These are phyloP conservation scores for Pseudoips prasinana DNA, from an alignment of 2,888 invertebrate genomes.

Conservation along the genomic window DNA sequence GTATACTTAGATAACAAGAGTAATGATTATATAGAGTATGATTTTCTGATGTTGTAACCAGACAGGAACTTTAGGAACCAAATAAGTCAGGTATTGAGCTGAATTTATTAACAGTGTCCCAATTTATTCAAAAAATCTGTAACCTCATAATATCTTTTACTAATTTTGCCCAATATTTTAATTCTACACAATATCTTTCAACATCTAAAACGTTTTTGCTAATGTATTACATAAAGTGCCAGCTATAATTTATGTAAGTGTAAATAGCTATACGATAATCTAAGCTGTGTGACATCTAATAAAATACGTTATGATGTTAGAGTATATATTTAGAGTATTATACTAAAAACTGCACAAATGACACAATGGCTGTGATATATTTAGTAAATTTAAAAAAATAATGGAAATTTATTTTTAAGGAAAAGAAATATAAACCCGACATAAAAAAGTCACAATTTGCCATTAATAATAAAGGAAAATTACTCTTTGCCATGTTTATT, in stretches of 20 bases:
- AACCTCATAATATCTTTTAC: neutral
- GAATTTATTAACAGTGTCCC: constrained; percentile 15
- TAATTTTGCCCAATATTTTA: too few species aligned
- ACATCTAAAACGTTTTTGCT: constrained; percentile 56
- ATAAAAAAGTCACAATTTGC: too few species aligned
- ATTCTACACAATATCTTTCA: constrained; percentile 42
- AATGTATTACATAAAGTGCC: constrained; percentile 64
- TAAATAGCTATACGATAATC: constrained; percentile 57
- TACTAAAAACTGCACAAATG: constrained; percentile 2
- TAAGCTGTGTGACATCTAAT: constrained; percentile 51
- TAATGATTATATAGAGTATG: constrained; percentile 3
- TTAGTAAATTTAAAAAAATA: too few species aligned
- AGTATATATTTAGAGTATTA: constrained; percentile 16
- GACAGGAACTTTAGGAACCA: neutral
- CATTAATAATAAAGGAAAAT: too few species aligned
- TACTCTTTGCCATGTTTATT: too few species aligned
- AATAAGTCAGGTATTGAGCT: constrained; percentile 3
- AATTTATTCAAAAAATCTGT: constrained; percentile 6
- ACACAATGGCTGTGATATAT: neutral
- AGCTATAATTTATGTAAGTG: constrained; percentile 62
- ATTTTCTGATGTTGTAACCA: too few species aligned
- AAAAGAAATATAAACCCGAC: too few species aligned
- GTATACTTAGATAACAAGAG: constrained; percentile 8
- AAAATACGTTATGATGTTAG: constrained; percentile 32
- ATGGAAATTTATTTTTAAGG: too few species aligned